phyloP scores from a whole-genome alignment of 1,140 invertebrate genomes.

The Sycophaga agraensis region DNA sequence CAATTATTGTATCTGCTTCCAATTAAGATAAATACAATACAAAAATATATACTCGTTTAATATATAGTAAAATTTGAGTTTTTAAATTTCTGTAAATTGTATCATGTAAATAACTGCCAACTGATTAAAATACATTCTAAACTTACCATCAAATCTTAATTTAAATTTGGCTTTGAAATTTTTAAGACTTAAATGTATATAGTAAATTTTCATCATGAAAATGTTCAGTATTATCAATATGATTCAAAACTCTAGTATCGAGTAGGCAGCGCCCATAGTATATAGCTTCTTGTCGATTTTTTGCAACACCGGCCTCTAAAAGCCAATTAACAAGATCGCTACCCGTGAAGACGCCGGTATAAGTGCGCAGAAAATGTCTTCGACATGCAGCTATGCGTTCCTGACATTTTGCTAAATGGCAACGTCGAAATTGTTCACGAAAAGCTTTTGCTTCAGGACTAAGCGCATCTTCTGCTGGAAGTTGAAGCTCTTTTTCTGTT shows the following conservation, averaged over 20 bases:
- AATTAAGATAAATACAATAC: too few relatives aligned
- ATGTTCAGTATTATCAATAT: constrained; percentile 79
- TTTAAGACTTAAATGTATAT: constrained; percentile 64
- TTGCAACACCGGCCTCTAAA: constrained; percentile 73
- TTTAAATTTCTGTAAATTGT: too few relatives aligned
- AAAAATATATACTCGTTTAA: too few relatives aligned
- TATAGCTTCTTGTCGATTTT: constrained; percentile 74
- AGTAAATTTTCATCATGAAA: constrained; percentile 74
- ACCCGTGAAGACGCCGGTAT: constrained; percentile 80
- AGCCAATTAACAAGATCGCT: constrained; percentile 85
- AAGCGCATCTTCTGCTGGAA: constrained; percentile 75
- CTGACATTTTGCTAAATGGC: constrained; percentile 80
- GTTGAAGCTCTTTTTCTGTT: constrained; percentile 42
- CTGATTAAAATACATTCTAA: too few relatives aligned
- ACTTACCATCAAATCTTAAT: too few relatives aligned
- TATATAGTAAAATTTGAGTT: too few relatives aligned
- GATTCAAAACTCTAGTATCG: constrained; percentile 78
- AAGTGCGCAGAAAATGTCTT: constrained; percentile 72
- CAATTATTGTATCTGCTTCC: too few relatives aligned
- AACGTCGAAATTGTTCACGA: constrained; percentile 85
- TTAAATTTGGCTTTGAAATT: too few relatives aligned
- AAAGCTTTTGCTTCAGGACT: constrained; percentile 76
- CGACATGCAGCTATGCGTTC: constrained; percentile 70
- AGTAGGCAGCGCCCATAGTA: constrained; percentile 81
- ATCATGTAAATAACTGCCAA: too few relatives aligned